phyloP scores from a whole-genome alignment of 2,113 vertebrate species.

The Boleophthalmus pectinirostris region DNA sequence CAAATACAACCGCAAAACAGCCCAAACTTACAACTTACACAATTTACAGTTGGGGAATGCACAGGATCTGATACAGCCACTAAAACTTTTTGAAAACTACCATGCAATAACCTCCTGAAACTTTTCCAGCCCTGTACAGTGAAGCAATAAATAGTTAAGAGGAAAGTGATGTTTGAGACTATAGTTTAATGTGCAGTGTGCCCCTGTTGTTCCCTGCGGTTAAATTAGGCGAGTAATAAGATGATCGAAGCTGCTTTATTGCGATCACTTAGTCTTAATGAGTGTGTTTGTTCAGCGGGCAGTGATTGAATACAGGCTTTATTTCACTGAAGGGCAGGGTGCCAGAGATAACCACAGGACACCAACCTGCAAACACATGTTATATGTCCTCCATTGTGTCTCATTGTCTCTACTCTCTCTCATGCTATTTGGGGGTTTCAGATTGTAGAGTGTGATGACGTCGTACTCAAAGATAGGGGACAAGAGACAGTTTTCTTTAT shows the following conservation, averaged over 20 bases:
- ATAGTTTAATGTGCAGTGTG: conserved; percentile 39
- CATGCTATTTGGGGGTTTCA: neutral
- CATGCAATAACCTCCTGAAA: neutral
- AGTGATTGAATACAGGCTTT: conserved; percentile 54
- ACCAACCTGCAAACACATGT: conserved; percentile 3
- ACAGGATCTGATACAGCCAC: neutral
- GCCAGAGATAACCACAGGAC: conserved; percentile 36
- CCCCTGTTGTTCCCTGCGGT: conserved; percentile 46
- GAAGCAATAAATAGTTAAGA: neutral
- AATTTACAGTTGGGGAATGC: neutral
- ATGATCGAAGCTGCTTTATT: conserved; percentile 55
- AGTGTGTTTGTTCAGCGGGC: conserved; percentile 56
- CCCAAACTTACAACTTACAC: neutral
- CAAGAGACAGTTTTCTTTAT: no score
- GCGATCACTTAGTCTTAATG: conserved; percentile 59
- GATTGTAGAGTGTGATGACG: no score
- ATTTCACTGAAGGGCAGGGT: conserved; percentile 49
- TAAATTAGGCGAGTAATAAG: conserved; percentile 49
- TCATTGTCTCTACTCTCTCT: neutral
- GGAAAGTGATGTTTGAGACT: neutral
- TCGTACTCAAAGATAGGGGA: no score
- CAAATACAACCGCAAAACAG: neutral
- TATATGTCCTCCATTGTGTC: conserved; percentile 3
- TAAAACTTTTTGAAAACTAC: conserved; percentile 8
- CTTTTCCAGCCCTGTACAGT: conserved; percentile 3